Evolutionary conservation across 2,113 vertebrate genomes (phyloP).

Genomic region (Aspidoscelis tigris): DNA sequence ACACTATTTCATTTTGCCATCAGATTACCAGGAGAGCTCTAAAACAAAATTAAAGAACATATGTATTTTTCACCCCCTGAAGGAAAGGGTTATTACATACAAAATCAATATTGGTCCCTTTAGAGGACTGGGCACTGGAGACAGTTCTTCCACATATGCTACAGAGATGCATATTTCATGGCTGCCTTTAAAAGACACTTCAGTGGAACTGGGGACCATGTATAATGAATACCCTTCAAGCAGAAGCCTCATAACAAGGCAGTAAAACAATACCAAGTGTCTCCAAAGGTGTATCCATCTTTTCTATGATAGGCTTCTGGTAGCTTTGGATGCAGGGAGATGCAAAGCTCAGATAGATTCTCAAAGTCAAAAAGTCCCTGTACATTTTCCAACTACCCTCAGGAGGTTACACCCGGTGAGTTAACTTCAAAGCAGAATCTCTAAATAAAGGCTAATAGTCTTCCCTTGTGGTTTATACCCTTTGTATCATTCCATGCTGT

Average conservation of each 20-base stretch:
- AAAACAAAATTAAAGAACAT: conserved; percentile 61
- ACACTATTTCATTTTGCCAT: conserved; percentile 25
- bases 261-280: not conserved
- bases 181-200: conserved; percentile 7
- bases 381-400: not conserved
- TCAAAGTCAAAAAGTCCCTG: conserved; percentile 48
- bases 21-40: conserved; percentile 49
- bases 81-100: conserved; percentile 20
- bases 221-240: not conserved
- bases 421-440: not conserved
- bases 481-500: not conserved
- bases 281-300: conserved; percentile 35
- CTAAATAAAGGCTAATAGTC: not conserved
- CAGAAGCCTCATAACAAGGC: not conserved
- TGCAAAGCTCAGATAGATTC: conserved; percentile 19
- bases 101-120: not conserved
- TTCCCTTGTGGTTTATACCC: conserved; percentile 30
- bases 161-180: conserved; percentile 19
- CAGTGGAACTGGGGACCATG: not conserved
- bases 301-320: conserved; percentile 21
- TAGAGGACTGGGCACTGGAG: conserved; percentile 10
- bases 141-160: not conserved
- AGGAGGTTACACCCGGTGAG: conserved; percentile 16
- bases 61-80: not conserved
- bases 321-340: not conserved